Evolutionary conservation across 2,888 invertebrate species (phyloP).

Genomic region (Scaptomyza tumidula): DNA sequence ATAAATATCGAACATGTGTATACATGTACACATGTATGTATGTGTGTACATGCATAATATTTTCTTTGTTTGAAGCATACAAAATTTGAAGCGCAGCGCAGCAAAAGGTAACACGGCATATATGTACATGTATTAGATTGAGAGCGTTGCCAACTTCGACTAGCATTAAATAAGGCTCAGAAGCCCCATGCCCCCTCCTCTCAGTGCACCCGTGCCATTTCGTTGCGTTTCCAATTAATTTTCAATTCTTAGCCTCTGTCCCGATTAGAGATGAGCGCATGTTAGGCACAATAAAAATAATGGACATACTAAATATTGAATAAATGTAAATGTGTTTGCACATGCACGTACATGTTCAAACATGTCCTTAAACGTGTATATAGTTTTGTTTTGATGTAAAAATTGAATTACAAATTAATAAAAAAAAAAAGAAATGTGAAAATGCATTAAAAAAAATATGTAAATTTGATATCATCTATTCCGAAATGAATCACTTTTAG

Average conservation of each 20-base stretch:
- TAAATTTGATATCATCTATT: neutral
- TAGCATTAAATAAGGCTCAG: conserved; percentile 7
- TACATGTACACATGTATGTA: neutral
- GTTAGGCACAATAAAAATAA: neutral
- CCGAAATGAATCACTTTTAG: neutral
- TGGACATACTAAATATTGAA: neutral
- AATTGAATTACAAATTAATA: neutral
- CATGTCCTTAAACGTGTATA: neutral
- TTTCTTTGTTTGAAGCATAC: conserved; percentile 43
- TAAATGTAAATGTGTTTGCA: neutral
- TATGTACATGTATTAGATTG: neutral
- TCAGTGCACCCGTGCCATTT: neutral
- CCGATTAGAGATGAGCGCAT: conserved; percentile 21
- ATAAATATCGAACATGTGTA: neutral
- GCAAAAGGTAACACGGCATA: conserved; percentile 5
- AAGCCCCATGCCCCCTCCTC: neutral
- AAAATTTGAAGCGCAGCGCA: conserved; percentile 18
- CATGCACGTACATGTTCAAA: neutral
- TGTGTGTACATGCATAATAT: neutral
- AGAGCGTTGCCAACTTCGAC: conserved; percentile 44
- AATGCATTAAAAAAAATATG: no score
- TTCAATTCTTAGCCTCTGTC: neutral
- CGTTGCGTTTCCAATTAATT: neutral
- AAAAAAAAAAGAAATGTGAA: neutral
- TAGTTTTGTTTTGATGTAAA: neutral